Conservation (phyloP, 1,140 invertebrate species). For the Trichonephila inaurata region DNA sequence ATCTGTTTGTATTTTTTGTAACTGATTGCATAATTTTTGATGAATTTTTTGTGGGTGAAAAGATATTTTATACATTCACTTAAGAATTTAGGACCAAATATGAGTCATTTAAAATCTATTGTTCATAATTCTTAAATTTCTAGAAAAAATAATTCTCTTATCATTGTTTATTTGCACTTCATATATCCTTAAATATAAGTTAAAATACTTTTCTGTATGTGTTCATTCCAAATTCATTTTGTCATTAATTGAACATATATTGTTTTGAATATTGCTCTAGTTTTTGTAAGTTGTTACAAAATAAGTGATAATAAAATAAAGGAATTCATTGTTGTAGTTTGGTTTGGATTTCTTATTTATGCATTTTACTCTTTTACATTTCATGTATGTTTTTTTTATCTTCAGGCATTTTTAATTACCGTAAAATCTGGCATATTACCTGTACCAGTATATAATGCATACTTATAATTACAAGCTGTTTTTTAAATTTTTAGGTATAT, state of each 20-base stretch:
- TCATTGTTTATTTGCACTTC: neutral
- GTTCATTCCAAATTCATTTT: neutral
- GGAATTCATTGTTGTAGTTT: neutral
- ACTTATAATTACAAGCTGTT: too few relatives aligned
- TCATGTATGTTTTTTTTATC: neutral
- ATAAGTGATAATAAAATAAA: slow-evolving; percentile 3
- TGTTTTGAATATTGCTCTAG: neutral
- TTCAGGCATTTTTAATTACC: neutral
- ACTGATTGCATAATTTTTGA: neutral
- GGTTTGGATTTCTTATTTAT: neutral
- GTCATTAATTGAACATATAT: neutral
- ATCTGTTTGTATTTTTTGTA: neutral
- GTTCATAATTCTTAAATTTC: too few relatives aligned
- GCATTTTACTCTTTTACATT: neutral
- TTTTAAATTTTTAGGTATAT: too few relatives aligned
- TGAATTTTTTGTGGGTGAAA: neutral
- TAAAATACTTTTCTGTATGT: neutral
- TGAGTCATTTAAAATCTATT: neutral
- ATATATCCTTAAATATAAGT: neutral
- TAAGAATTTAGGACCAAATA: neutral
- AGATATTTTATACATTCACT: neutral
- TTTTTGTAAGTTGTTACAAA: neutral
- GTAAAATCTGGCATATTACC: too few relatives aligned
- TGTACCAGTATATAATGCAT: too few relatives aligned
- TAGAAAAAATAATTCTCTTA: neutral